Evolutionary conservation across 2,113 vertebrate species (phyloP).

Genomic region (Manacus vitellinus): DNA sequence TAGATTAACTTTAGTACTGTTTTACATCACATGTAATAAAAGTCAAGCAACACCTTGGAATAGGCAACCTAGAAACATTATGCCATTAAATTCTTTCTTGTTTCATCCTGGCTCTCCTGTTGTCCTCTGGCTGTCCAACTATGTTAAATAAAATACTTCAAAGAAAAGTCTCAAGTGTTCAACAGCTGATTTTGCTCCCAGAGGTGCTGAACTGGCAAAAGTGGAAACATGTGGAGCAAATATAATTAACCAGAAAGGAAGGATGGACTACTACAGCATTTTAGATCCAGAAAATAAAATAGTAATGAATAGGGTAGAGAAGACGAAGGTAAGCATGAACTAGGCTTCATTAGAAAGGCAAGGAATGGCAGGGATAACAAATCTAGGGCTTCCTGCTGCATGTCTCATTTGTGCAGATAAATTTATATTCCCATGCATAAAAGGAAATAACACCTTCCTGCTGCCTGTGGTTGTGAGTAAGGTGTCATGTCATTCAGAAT

Average conservation of each 20-base stretch:
- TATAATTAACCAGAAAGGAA: neutral
- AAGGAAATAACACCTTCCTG: neutral
- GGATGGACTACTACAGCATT: neutral
- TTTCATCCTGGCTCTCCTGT: conserved; percentile 5
- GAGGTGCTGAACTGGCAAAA: conserved; percentile 49
- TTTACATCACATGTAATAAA: neutral
- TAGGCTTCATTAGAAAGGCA: neutral
- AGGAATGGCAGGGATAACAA: neutral
- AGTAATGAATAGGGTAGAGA: neutral
- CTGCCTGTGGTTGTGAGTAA: neutral
- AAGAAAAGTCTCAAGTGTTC: conserved; percentile 3
- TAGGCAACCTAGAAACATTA: neutral
- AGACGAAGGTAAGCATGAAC: neutral
- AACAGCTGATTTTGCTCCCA: conserved; percentile 42
- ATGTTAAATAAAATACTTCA: conserved; percentile 11
- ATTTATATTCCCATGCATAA: neutral
- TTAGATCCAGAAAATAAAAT: conserved; percentile 1
- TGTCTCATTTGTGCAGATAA: neutral
- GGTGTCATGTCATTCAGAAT: neutral
- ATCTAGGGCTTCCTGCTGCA: neutral
- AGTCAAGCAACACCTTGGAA: neutral
- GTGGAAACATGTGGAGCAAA: neutral
- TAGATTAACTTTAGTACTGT: neutral
- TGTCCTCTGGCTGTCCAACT: conserved; percentile 27
- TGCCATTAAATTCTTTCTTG: neutral